Evolutionary conservation across 2,888 invertebrate species (phyloP).

Genomic region (Syrista parreyssii): DNA sequence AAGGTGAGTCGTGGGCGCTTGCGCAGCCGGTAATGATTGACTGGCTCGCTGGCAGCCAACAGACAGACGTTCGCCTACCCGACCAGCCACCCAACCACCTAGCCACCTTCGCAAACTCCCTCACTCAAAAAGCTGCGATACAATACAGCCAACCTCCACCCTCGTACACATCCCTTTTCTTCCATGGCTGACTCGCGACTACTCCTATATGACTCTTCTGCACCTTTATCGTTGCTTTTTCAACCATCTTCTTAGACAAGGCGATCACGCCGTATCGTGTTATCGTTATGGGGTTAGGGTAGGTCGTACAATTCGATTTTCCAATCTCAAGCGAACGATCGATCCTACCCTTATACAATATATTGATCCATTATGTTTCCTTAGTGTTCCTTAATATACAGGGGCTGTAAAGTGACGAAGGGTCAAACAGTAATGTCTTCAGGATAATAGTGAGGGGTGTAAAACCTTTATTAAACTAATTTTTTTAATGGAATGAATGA

Average conservation of each 20-base stretch:
- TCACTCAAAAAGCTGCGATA: slow-evolving; percentile 51
- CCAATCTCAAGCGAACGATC: not conserved
- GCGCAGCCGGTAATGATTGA: slow-evolving; percentile 66
- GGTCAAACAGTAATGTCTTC: not conserved
- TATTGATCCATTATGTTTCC: not conserved
- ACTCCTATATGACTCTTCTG: slow-evolving; percentile 32
- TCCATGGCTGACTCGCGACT: slow-evolving; percentile 26
- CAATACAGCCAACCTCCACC: slow-evolving; percentile 42
- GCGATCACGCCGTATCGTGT: not conserved
- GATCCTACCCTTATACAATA: not conserved
- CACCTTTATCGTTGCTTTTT: slow-evolving; percentile 38
- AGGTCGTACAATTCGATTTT: not conserved
- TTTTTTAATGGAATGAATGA: not conserved
- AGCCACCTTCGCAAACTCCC: slow-evolving; percentile 24
- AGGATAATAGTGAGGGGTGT: not conserved
- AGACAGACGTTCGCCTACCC: slow-evolving; percentile 65
- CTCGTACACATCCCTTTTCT: slow-evolving; percentile 33
- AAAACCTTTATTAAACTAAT: not conserved
- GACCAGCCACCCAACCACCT: slow-evolving; percentile 37
- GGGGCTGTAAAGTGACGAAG: not conserved
- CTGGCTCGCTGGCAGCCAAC: slow-evolving; percentile 67
- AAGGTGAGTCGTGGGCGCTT: slow-evolving; percentile 49
- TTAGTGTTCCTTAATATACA: not conserved
- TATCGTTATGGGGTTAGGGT: not conserved
- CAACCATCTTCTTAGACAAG: slow-evolving; percentile 35